Evolutionary conservation across 2,113 vertebrate genomes (phyloP).

Genomic region (Otolemur garnettii): DNA sequence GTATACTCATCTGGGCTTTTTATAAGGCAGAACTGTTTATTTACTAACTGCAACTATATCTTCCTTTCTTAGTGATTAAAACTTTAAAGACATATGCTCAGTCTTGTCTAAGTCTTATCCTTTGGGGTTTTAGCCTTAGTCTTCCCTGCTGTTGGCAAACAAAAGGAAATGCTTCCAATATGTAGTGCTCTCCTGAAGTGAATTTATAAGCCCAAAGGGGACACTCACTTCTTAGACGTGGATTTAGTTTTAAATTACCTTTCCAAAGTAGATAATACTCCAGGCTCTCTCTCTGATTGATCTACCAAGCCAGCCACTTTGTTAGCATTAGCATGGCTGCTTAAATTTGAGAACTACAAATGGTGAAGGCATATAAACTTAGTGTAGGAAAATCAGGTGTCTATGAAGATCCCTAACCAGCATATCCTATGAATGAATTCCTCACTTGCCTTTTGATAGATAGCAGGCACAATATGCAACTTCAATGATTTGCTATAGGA

Average conservation of each 20-base stretch:
- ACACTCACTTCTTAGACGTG: conserved; percentile 52
- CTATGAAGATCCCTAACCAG: conserved; percentile 37
- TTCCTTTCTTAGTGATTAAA: conserved; percentile 72
- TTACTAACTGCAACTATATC: conserved; percentile 55
- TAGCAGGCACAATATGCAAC: background rate
- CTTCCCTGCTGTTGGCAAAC: conserved; percentile 65
- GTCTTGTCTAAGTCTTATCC: conserved; percentile 17
- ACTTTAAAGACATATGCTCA: conserved; percentile 61
- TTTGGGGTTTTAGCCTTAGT: conserved; percentile 66
- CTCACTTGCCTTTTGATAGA: conserved; percentile 41
- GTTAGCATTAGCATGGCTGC: conserved; percentile 66
- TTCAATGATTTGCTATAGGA: conserved; percentile 43
- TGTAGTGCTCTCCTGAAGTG: background rate
- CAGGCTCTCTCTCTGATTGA: conserved; percentile 43
- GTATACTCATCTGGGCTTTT: conserved; percentile 40
- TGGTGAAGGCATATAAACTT: conserved; percentile 42
- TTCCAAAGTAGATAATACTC: conserved; percentile 73
- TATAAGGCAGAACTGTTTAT: conserved; percentile 53
- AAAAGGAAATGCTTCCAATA: conserved; percentile 63
- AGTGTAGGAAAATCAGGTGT: conserved; percentile 40
- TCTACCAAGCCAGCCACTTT: conserved; percentile 73
- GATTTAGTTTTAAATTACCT: conserved; percentile 79
- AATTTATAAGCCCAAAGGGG: conserved; percentile 64
- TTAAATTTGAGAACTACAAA: conserved; percentile 66
- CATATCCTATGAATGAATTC: background rate